Evolutionary conservation across 2,797 vertebrate genomes (phyloP), one percentile per base, ranked within the genome.

Genomic region (Hoplostethus mediterraneus): DNA sequence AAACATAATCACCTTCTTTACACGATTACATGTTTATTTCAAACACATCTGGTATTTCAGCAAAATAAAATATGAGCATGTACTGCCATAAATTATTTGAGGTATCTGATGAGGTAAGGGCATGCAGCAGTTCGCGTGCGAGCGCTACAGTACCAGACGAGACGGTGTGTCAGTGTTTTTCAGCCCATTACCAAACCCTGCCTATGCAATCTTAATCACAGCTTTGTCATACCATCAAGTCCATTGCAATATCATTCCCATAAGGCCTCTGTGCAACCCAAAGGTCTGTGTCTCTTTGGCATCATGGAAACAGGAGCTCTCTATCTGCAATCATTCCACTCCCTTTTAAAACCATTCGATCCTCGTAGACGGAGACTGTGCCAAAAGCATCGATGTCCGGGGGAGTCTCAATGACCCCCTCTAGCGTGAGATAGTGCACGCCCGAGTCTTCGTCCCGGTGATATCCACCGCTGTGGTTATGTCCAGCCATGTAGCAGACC

Each of bases 401-500:
- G 0, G 94, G 93, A 0, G 97, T 98, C 90, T 98, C 97, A 4
- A 99, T 96, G 63, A 98, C 87, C 0, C 96, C 97, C 71, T 97
- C 95, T 36, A 98, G 28, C 0, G 95, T 97, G 75, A 99, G 57
- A 45, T 98, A 95, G 81, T 99, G 97, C 28, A 97, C 93, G 8
- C 96, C 96, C 0, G 87, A 92, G 0, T 71, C 63, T 31, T 67
- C 5, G 31, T 99, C 97, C 56, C 44, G 51, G 71, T 84, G 89
- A 86, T 98, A 98, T 45, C 95, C 96, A 0, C 97, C 97, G 0
- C 96, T 92, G 0, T 99, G 97, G 77, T 96, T 93, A 40, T 99
- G 97, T 47, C 97, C 97, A 0, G 97, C 95, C 17, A 99, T 93
- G 85, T 96, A 96, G 42, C 96, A 97, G 33, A 98, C 94, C 77